phyloP scores from a whole-genome alignment of 2,888 invertebrate species.

The Choristoneura rosaceana region DNA sequence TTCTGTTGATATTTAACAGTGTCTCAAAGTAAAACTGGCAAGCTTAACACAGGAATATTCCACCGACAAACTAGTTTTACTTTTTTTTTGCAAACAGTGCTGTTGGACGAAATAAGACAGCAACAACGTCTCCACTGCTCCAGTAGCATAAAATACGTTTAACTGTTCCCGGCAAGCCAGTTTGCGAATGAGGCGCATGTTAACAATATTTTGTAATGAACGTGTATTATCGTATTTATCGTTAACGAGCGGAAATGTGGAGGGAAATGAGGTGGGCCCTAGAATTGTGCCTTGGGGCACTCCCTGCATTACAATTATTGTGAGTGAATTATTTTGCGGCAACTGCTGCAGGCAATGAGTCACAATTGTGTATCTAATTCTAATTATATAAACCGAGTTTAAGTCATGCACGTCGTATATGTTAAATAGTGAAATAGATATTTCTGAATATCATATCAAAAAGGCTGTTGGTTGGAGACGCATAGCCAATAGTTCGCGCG shows the following conservation, averaged over 20 bases:
- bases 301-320: constrained; percentile 58
- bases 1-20: constrained; percentile 56
- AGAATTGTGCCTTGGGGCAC: constrained; percentile 66
- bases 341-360: constrained; percentile 50
- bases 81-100: constrained; percentile 49
- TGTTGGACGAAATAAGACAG: constrained; percentile 46
- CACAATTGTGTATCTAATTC: constrained; percentile 40
- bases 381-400: constrained; percentile 44
- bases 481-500: neutral
- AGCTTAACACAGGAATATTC: constrained; percentile 60
- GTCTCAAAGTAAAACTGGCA: constrained; percentile 45
- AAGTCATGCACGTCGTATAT: constrained; percentile 39
- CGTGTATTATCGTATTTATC: constrained; percentile 73
- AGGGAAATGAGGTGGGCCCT: constrained; percentile 66
- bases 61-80: constrained; percentile 53
- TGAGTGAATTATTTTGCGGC: constrained; percentile 53
- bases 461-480: neutral
- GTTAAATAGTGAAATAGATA: constrained; percentile 13
- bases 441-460: constrained; percentile 13
- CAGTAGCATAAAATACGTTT: constrained; percentile 71
- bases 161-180: constrained; percentile 73
- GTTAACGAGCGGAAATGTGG: constrained; percentile 73
- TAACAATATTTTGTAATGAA: constrained; percentile 74
- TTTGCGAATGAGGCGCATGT: constrained; percentile 59
- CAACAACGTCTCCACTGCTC: constrained; percentile 54